Evolutionary conservation across 2,888 invertebrate genomes (phyloP).

Genomic region (Hoplodrina ambigua): DNA sequence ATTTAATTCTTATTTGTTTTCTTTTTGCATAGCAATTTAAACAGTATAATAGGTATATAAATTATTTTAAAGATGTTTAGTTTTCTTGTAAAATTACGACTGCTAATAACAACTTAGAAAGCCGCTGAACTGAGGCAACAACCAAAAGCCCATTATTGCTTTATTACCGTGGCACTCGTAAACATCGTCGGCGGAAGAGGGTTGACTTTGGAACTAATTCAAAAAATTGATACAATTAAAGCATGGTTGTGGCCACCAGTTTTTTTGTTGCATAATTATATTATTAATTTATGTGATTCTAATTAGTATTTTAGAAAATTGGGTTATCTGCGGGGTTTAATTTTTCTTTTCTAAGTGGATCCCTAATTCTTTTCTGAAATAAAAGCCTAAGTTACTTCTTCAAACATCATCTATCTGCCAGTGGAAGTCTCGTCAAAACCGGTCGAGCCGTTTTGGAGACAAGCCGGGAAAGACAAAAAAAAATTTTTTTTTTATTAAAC

Average conservation of each 20-base stretch:
- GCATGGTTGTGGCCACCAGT: not conserved
- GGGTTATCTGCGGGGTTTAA: too few relatives aligned
- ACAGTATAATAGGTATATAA: not conserved
- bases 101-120: not conserved
- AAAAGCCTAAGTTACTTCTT: too few relatives aligned
- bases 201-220: slow-evolving; percentile 32
- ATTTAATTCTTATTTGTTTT: too few relatives aligned
- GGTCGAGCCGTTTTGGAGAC: too few relatives aligned
- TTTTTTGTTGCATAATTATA: not conserved
- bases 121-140: not conserved
- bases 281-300: too few relatives aligned
- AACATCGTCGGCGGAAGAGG: slow-evolving; percentile 25
- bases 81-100: not conserved
- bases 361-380: too few relatives aligned
- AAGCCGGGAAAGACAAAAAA: too few relatives aligned
- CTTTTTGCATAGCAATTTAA: too few relatives aligned
- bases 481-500: too few relatives aligned
- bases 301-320: not conserved
- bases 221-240: slow-evolving; percentile 18
- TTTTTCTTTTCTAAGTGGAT: too few relatives aligned
- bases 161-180: slow-evolving; percentile 27
- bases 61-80: not conserved
- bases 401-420: too few relatives aligned
- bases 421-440: too few relatives aligned
- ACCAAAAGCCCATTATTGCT: slow-evolving; percentile 17